Conservation (phyloP, 2,113 vertebrate genomes). For the Cettia cetti region DNA sequence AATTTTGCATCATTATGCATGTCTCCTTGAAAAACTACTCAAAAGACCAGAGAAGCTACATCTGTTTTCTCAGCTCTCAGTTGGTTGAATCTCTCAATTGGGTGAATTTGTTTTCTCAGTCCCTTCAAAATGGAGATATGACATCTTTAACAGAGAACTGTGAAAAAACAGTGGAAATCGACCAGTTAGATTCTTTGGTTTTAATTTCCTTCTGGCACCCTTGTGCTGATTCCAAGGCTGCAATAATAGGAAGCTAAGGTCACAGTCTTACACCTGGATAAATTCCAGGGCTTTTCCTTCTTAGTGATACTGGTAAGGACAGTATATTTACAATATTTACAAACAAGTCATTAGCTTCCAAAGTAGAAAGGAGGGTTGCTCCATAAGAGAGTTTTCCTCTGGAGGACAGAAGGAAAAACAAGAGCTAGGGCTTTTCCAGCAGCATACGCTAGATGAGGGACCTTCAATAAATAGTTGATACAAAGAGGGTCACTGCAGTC, state of each 20-base stretch:
- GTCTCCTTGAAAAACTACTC: background rate
- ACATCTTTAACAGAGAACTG: background rate
- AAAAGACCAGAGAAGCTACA: background rate
- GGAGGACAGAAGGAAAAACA: slow-evolving; percentile 14
- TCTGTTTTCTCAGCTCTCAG: background rate
- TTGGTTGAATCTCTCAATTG: background rate
- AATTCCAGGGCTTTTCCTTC: background rate
- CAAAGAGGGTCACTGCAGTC: background rate
- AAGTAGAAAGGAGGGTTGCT: background rate
- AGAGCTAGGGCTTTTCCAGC: background rate
- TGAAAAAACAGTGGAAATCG: background rate
- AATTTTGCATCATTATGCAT: background rate
- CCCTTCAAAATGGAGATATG: background rate
- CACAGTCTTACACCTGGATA: background rate
- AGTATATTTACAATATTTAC: background rate
- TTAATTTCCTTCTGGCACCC: background rate
- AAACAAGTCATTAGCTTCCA: background rate
- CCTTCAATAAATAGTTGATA: background rate
- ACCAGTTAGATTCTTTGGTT: background rate
- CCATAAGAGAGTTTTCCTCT: slow-evolving; percentile 7
- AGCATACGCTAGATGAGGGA: background rate
- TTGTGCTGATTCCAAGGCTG: background rate
- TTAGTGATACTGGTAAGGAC: background rate
- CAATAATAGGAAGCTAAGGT: background rate
- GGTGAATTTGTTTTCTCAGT: background rate